Base-by-base conservation (phyloP, 2,888 invertebrate species). In the Chorisops tibialis region DNA sequence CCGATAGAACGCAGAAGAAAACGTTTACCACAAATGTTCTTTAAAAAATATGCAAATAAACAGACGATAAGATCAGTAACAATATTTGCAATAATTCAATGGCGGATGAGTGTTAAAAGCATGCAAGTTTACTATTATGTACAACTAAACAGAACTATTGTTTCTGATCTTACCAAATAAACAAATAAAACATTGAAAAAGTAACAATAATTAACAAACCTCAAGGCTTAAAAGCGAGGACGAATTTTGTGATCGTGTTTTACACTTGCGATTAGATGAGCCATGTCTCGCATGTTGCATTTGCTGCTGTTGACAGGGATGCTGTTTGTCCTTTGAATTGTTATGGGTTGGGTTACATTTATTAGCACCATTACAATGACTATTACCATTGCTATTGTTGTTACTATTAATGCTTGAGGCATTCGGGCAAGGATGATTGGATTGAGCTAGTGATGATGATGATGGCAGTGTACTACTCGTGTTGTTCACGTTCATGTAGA, bases 191-290 rank as follows among this genome's bases (percentile, higher is more conserved):
- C 14, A 52, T 52, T 52, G 24, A 7, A 14, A n/a, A n/a, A n/a
- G n/a, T n/a, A n/a, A 11, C 37, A 41, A 37, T 48, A 39, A 56
- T 11, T 45, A 59, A 66, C 68, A 63, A 67, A 69, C 69, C 69
- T 69, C 69, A 12, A 68, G 61, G 39, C 66, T 69, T 54, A 67
- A 58, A 30, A 68, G 64, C 4, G 69, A 69, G 30, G 67, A 63
- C 7, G 69, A 68, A 56, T 64, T 67, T 7, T 66, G 65, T 45
- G 59, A 66, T 35, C 64, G 64, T 51, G 61, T 65, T 63, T 59
- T 65, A 22, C 56, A 62, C 22, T 59, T 59, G 22, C 54, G 56
- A 24, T 56, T 63, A 39, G 65, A 63, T 6, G 64, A 63, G 56
- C 18, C 65, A 63, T 19, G 63, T 65, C 14, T 63, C 64, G 38